Evolutionary conservation across 2,113 vertebrate genomes (phyloP).

Genomic region (Proterorhinus semilunaris): DNA sequence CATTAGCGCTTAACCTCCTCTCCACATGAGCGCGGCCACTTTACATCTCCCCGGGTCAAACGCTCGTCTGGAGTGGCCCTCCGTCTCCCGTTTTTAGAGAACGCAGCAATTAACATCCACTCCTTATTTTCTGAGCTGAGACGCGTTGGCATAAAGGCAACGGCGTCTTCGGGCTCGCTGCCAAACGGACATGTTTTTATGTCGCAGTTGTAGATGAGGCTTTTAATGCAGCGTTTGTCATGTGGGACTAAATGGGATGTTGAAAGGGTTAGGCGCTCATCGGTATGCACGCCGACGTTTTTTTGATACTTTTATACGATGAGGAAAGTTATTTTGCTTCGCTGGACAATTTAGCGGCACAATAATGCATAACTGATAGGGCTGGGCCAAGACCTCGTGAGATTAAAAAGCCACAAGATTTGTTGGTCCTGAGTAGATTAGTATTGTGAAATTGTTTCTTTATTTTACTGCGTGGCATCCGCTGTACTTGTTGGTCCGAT

Average conservation of each 20-base stretch:
- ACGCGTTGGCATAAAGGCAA: constrained; percentile 80
- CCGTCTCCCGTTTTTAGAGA: constrained; percentile 86
- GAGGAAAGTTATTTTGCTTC: not conserved
- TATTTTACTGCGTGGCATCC: no score
- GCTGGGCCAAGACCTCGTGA: no score
- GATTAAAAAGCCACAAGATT: no score
- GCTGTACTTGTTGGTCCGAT: no score
- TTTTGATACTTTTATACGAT: constrained; percentile 4
- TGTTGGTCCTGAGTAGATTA: no score
- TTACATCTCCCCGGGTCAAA: constrained; percentile 71
- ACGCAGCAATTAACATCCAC: constrained; percentile 93
- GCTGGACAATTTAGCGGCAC: not conserved
- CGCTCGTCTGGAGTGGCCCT: constrained; percentile 89
- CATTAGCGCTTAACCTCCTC: constrained; percentile 73
- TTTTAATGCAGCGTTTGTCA: constrained; percentile 81
- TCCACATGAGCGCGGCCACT: constrained; percentile 64
- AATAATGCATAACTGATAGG: no score
- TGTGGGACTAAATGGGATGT: constrained; percentile 80
- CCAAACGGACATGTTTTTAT: constrained; percentile 84
- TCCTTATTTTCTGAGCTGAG: constrained; percentile 78
- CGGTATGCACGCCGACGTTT: constrained; percentile 60
- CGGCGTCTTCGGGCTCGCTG: constrained; percentile 81
- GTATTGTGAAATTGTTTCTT: no score
- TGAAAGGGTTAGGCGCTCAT: constrained; percentile 55
- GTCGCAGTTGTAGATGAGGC: constrained; percentile 83